Conservation (phyloP, 2,888 invertebrate species). For the Epirrhoe tristata region DNA sequence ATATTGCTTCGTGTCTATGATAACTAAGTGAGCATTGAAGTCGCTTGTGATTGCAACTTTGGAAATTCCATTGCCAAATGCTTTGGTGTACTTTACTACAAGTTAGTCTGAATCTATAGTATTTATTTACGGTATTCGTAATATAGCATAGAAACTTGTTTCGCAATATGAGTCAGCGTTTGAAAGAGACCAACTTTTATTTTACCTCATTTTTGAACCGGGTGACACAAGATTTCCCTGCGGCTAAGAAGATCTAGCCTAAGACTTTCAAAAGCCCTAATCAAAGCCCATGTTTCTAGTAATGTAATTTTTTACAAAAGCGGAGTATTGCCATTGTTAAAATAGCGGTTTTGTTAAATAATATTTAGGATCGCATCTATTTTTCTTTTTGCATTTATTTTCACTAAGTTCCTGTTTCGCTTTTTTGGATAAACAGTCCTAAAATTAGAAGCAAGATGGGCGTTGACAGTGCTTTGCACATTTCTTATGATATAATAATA, state of each 20-base stretch:
- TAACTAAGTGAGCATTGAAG: not conserved
- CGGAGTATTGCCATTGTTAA: not conserved
- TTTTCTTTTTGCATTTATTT: not conserved
- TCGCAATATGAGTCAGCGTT: not conserved
- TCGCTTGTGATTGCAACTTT: not conserved
- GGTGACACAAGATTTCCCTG: too few relatives aligned
- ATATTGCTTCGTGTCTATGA: not conserved
- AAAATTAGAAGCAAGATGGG: conserved; percentile 49
- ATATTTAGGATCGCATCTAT: not conserved
- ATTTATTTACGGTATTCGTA: too few relatives aligned
- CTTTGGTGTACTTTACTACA: too few relatives aligned
- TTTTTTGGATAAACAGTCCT: not conserved
- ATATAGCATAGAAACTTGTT: not conserved
- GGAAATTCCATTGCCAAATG: too few relatives aligned
- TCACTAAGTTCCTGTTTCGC: not conserved
- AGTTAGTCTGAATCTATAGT: too few relatives aligned
- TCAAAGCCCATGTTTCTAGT: too few relatives aligned
- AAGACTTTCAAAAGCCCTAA: too few relatives aligned
- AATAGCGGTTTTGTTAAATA: not conserved
- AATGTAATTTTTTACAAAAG: not conserved
- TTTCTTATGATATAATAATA: conserved; percentile 77
- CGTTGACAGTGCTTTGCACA: conserved; percentile 63
- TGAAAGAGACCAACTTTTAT: not conserved
- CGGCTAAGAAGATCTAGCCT: too few relatives aligned
- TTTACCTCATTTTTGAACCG: too few relatives aligned